Base-by-base conservation (phyloP, 1,140 invertebrate genomes). In the Tetraneura akinire region DNA sequence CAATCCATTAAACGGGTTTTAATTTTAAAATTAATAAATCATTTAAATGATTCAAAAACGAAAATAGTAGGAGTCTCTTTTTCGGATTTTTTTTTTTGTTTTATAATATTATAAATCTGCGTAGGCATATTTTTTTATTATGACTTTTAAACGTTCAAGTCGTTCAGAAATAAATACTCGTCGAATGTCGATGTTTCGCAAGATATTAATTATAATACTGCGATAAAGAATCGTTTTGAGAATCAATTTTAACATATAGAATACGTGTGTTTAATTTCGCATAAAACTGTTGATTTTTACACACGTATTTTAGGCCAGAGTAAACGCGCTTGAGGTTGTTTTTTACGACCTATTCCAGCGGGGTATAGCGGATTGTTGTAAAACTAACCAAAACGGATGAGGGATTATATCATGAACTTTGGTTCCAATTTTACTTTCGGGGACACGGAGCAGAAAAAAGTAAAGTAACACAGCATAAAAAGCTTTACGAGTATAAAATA, bases 401-500 rank as follows among this genome's bases (percentile, higher is more conserved):
- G 68, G 68, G 68, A 71, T 71, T 71, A 71, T 51, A 51, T 21
- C 68, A 47, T 29, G 68, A 71, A 51, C 68, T 71, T 51, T 71
- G 68, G 68, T 71, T 71, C 68, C 68, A 51, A 71, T 71, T 71
- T 71, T 51, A 71, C 26, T 49, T 51, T 29, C 1, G 45, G 47
- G 16, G 68, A 71, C 47, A 29, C 47, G 9, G 68, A 13, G 64
- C 14, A 14, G 23, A 29, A n/a, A 21, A 71, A 71, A 71, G 49
- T 42, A 66, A 45, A 70, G 45, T 71, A 71, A 71, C 68, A 51
- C 45, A 49, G 68, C 68, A 29, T 71, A 71, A 71, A 71, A 71
- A 71, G 68, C 68, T 49, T 49, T 71, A 71, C 68, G 68, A 29
- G 68, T 71, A 71, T 71, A 71, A 71, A 71, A 71, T 71, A 71